Percentiles rank a stretch among this genome's conserved stretches.
Evolutionary conservation across 2,113 vertebrate species (phyloP).

Genomic region (Tychaedon coryphoeus): DNA sequence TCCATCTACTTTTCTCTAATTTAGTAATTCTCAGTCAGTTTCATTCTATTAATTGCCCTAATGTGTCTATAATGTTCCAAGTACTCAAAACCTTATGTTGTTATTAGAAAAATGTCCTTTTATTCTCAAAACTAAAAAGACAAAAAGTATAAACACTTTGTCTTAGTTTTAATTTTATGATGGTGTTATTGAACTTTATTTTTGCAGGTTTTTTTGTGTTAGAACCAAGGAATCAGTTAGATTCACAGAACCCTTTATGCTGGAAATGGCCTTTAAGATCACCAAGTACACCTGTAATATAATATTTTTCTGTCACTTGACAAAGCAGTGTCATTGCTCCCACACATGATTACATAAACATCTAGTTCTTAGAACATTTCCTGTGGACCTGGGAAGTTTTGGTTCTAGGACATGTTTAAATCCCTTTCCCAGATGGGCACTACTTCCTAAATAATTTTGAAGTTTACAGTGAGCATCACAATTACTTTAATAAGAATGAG

Average conservation of each 20-base stretch:
- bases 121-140: not conserved
- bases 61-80: not conserved
- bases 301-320: not conserved
- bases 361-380: not conserved
- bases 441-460: not conserved
- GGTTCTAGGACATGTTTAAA: not conserved
- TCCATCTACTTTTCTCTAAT: conserved; percentile 43
- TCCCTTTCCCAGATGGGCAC: not conserved
- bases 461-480: not conserved
- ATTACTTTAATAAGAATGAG: not conserved
- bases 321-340: not conserved
- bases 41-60: conserved; percentile 14
- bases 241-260: not conserved
- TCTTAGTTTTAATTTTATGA: not conserved
- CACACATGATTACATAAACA: too few relatives aligned
- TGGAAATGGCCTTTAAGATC: not conserved
- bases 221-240: not conserved
- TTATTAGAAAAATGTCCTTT: not conserved
- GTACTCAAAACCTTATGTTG: not conserved
- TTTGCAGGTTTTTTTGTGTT: not conserved
- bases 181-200: not conserved
- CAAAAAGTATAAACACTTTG: not conserved
- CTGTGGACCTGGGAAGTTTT: not conserved
- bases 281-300: not conserved
- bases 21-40: conserved; percentile 40